Percentiles rank a stretch among this genome's conserved stretches.
Conservation (phyloP, 1,140 invertebrate species). For the Conopomorpha cramerella region DNA sequence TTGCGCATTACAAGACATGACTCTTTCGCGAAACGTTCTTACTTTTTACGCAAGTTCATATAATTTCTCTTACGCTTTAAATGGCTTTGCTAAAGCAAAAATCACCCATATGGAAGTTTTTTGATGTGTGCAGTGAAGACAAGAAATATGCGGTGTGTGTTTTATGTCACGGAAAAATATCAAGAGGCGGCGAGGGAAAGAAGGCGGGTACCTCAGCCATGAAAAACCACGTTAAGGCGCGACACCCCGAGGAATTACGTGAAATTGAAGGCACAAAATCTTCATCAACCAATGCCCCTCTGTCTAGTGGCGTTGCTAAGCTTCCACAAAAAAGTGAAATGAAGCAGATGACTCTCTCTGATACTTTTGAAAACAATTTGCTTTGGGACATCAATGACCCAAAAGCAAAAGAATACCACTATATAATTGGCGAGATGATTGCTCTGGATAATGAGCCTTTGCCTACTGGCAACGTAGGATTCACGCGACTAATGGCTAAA, state of each 20-base stretch:
- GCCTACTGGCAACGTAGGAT: constrained; percentile 14
- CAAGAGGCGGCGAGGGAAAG: constrained; percentile 7
- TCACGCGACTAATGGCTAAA: constrained; percentile 11
- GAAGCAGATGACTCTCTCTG: constrained; percentile 4
- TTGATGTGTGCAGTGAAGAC: constrained; percentile 9
- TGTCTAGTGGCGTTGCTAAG: constrained; percentile 8
- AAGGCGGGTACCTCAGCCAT: constrained; percentile 10
- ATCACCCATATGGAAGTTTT: no score
- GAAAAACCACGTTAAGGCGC: constrained; percentile 14
- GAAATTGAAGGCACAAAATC: no score
- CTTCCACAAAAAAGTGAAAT: constrained; percentile 2
- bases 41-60: no score
- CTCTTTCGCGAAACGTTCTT: no score
- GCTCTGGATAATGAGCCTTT: constrained; percentile 18
- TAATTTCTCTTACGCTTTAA: no score
- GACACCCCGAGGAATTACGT: constrained; percentile 14
- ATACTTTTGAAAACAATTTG: constrained; percentile 12
- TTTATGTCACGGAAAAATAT: constrained; percentile 7
- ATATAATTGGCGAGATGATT: no score
- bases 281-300: constrained; percentile 6
- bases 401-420: constrained; percentile 15
- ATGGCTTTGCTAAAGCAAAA: no score
- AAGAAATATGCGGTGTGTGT: constrained; percentile 8
- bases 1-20: no score
- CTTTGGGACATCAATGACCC: constrained; percentile 13